These are phyloP conservation scores for Anthopleura sola DNA, from an alignment of 64 coral and sea anemone genomes.

Conservation along the genomic window DNA sequence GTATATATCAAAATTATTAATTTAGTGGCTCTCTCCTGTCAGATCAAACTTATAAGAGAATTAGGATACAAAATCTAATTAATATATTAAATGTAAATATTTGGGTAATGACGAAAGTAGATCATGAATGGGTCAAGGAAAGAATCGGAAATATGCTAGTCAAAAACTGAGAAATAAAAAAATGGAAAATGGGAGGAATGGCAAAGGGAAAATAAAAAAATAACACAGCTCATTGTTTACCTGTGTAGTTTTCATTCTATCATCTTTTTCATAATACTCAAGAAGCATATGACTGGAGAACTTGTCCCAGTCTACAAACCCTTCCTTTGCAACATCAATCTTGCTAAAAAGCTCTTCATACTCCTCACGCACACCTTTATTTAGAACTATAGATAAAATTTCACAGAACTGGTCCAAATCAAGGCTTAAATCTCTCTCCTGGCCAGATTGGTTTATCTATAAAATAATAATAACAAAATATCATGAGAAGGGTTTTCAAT, in stretches of 20 bases:
- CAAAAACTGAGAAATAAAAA: too few relatives aligned
- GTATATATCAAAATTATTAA: too few relatives aligned
- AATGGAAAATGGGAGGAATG: not conserved
- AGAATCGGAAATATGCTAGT: too few relatives aligned
- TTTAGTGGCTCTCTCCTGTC: too few relatives aligned
- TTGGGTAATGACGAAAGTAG: too few relatives aligned
- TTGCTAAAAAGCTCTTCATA: slow-evolving; percentile 91
- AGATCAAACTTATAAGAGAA: too few relatives aligned
- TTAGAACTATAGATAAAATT: slow-evolving; percentile 85
- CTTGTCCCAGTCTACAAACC: slow-evolving; percentile 99
- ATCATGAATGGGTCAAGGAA: too few relatives aligned
- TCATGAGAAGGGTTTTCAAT: too few relatives aligned
- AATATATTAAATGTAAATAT: too few relatives aligned
- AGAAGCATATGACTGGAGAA: slow-evolving; percentile 97
- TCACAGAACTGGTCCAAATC: slow-evolving; percentile 96
- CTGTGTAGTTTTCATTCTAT: slow-evolving; percentile 98
- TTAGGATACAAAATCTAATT: too few relatives aligned
- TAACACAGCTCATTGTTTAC: not conserved
- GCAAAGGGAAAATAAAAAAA: not conserved
- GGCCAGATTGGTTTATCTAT: slow-evolving; percentile 86
- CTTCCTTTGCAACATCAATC: slow-evolving; percentile 90
- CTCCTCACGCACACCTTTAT: slow-evolving; percentile 81
- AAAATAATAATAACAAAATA: not conserved
- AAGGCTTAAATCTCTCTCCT: slow-evolving; percentile 76
- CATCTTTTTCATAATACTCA: slow-evolving; percentile 99